Base-by-base conservation (phyloP, 2,113 vertebrate genomes). In the Psettodes erumei region DNA sequence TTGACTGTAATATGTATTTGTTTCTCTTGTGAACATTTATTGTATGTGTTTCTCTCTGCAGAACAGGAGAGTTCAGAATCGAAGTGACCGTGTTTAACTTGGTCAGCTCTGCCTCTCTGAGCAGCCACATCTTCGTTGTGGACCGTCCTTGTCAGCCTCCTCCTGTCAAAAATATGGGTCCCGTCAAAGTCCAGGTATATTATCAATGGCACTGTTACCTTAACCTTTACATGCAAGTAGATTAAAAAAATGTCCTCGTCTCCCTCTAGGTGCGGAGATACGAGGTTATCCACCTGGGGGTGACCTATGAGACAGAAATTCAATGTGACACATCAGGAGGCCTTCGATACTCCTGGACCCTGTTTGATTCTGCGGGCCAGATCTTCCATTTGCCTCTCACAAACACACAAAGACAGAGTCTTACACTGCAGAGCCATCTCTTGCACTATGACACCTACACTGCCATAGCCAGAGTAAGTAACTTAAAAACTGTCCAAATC, bases 161-260 rank as follows among this genome's bases (percentile, higher is more conserved):
- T 23, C 90, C 93, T 0, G 94, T 96, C 25, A 95, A 94, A 88
- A 95, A 93, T 85, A 93, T 95, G 94, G 95, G 95, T 18, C 95
- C 94, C 0, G 33, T 42, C 3, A 93, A 81, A 74, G 65, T 95
- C 7, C 93, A 96, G 95, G 95, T 96, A 91, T 10, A 18, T 75
- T 8, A 30, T 18, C 4, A 18, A 33, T 35, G 18, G 40, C 6
- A 13, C 9, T 11, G 11, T 18, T 0, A 16, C 23, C 58, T 23
- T 4, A 0, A 30, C 18, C 10, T 13, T 0, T 30, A 21, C 28
- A 27, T 28, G 19, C 7, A 13, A 32, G 4, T 19, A n/a, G 2
- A n/a, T 4, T 19, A 55, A 71, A 33, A 72, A 11, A 42, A 15
- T 12, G 32, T n/a, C 42, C 4, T 50, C 19, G 23, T 72, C 18